Conservation (phyloP, 2,113 vertebrate genomes). For the Gadus chalcogrammus region DNA sequence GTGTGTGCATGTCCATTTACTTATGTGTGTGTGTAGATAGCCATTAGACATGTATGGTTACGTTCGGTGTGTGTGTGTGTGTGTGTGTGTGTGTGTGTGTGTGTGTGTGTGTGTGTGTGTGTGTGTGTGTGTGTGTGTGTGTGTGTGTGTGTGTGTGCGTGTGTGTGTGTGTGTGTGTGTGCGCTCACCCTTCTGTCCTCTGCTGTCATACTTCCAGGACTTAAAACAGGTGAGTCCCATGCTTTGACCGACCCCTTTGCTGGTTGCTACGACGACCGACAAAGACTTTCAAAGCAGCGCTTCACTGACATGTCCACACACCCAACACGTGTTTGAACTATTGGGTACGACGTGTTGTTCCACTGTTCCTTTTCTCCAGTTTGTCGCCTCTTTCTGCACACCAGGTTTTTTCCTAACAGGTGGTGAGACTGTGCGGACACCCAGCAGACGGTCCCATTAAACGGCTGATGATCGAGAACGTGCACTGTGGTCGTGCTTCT, state of each 20-base stretch:
- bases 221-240: conserved; percentile 81
- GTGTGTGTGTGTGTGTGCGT: conserved; percentile 11
- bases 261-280: neutral
- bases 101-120: conserved; percentile 17
- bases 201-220: conserved; percentile 74
- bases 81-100: neutral
- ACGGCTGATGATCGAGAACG: too few relatives aligned
- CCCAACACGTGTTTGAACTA: too few relatives aligned
- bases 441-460: too few relatives aligned
- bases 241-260: conserved; percentile 48
- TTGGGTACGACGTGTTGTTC: too few relatives aligned
- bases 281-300: neutral
- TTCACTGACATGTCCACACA: neutral
- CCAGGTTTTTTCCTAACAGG: too few relatives aligned
- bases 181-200: conserved; percentile 70
- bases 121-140: conserved; percentile 15
- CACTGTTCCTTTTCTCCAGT: too few relatives aligned
- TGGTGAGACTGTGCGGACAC: too few relatives aligned
- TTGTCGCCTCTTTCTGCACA: too few relatives aligned
- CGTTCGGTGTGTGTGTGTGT: conserved; percentile 9
- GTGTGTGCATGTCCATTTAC: conserved; percentile 5
- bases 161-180: conserved; percentile 20
- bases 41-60: too few relatives aligned
- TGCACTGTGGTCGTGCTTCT: too few relatives aligned
- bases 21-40: conserved; percentile 13